phyloP scores from a whole-genome alignment of 1,140 invertebrate species.

The Aphidius gifuensis region DNA sequence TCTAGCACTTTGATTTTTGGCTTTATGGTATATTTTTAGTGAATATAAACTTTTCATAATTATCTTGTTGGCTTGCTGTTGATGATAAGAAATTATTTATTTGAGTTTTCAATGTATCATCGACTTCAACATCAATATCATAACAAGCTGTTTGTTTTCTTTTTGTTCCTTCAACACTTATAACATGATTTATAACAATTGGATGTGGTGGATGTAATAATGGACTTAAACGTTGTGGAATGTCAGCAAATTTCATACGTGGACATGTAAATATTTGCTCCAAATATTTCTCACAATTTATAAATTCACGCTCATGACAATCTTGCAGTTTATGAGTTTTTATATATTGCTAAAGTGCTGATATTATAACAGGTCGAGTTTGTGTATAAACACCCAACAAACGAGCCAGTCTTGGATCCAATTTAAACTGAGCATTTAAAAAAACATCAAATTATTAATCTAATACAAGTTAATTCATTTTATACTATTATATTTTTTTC shows the following conservation, averaged over 20 bases:
- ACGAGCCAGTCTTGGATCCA: slow-evolving; percentile 91
- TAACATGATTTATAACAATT: slow-evolving; percentile 98
- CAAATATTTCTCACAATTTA: slow-evolving; percentile 96
- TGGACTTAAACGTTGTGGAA: slow-evolving; percentile 92
- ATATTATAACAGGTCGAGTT: slow-evolving; percentile 95
- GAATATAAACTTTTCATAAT: too few species aligned
- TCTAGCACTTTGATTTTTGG: too few species aligned
- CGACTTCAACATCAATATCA: slow-evolving; percentile 99
- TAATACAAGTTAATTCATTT: background rate
- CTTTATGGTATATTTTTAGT: too few species aligned
- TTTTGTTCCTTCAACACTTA: slow-evolving; percentile 81
- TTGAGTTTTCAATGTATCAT: slow-evolving; percentile 94
- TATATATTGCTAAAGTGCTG: slow-evolving; percentile 98
- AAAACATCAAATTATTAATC: background rate
- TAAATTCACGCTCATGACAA: slow-evolving; percentile 90
- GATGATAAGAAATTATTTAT: slow-evolving; percentile 97
- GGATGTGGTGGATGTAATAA: slow-evolving; percentile 96
- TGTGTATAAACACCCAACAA: slow-evolving; percentile 97
- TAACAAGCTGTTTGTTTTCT: slow-evolving; percentile 99
- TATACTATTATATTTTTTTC: background rate
- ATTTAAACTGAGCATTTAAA: slow-evolving; percentile 69
- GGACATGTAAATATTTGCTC: slow-evolving; percentile 93
- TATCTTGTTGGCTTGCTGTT: slow-evolving; percentile 96
- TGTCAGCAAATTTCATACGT: slow-evolving; percentile 98
- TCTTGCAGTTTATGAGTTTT: slow-evolving; percentile 95